Evolutionary conservation across 2,113 vertebrate species (phyloP), one percentile per base, ranked within the genome.

Genomic region (Chunga burmeisteri): DNA sequence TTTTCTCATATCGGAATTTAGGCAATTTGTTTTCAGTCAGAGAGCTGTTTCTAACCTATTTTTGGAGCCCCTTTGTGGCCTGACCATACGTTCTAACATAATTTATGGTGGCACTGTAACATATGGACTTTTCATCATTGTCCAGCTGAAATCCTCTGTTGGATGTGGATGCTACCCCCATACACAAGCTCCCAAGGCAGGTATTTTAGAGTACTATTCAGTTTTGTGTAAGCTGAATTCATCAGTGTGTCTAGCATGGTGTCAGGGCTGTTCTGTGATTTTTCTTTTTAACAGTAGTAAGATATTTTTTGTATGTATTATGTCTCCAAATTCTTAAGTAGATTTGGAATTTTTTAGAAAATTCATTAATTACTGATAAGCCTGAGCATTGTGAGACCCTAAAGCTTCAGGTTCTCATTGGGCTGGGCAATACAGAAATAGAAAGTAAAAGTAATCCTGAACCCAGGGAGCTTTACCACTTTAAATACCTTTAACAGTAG

Each of bases 111-210:
- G 97, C 98, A 97, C 74, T 87, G 96, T 97, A 98, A 97, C 98
- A 98, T 98, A 98, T 94, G 98, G 98, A 98, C 98, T 98, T 98
- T 98, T 98, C 98, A 98, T 99, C 98, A 98, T 98, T 98, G 98
- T 98, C 98, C 98, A 81, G 98, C 96, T 90, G 96, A 98, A 98
- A 98, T 97, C 97, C 98, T 98, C 98, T 90, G 96, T 98, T 98
- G 98, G 96, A 95, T 86, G 7, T 77, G 56, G 96, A 86, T 95
- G 94, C 88, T 91, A 94, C 95, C 70, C 53, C 50, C n/a, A 34
- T 40, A 32, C 40, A 8, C 68, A 90, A 81, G 32, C 61, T 97
- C 82, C 88, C 77, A 87, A 66, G 88, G 38, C 70, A 79, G 52
- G 52, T 91, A 46, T 93, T 93, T 81, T 27, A 53, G 71, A 67